Evolutionary conservation across 1,140 invertebrate genomes (phyloP), one percentile per base, ranked within the genome.

Genomic region (Conus ventricosus): DNA sequence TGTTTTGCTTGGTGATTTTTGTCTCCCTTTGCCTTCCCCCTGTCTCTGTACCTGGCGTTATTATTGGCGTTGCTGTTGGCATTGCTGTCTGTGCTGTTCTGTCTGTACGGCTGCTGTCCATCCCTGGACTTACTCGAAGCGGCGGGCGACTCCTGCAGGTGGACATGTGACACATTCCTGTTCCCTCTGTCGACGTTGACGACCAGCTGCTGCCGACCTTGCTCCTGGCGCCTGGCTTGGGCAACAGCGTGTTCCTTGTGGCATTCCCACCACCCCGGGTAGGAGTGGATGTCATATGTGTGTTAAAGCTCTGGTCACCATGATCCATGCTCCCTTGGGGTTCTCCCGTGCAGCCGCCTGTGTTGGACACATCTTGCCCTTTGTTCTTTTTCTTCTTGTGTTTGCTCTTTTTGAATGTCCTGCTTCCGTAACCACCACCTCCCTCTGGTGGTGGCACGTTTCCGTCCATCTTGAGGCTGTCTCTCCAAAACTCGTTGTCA

Each of bases 21-120:
- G n/a, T 55, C 20, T 55, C 39, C 4, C 78, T 60, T 88, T 39
- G 54, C 55, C 60, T 51, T 17, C 6, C 54, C 27, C 53, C 55
- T 67, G 83, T 55, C 27, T 25, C 75, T 78, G 75, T 78, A 13
- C 82, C 84, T n/a, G 76, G 85, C 39, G 85, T 87, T 81, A 80
- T 83, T 20, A 13, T 51, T 53, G 17, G 67, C 67, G 67, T 71
- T 71, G 67, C 67, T 71, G 17, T 71, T n/a, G 17, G 67, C 20
- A 23, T 71, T n/a, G 23, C 67, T 20, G 60, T 63, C 60, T 11
- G 10, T 63, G 60, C 17, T 39, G 76, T 90, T 39, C 39, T 76
- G 84, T 87, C 80, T 86, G 80, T 17, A 17, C 55, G 20, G 13
- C 54, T 17, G 71, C 39, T 39, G 20, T 78, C 71, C 17, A 10